Percentiles rank a stretch among this genome's conserved stretches.
These are phyloP conservation scores for Dolichotis patagonum DNA, from an alignment of 2,113 vertebrate species.

Conservation along the genomic window DNA sequence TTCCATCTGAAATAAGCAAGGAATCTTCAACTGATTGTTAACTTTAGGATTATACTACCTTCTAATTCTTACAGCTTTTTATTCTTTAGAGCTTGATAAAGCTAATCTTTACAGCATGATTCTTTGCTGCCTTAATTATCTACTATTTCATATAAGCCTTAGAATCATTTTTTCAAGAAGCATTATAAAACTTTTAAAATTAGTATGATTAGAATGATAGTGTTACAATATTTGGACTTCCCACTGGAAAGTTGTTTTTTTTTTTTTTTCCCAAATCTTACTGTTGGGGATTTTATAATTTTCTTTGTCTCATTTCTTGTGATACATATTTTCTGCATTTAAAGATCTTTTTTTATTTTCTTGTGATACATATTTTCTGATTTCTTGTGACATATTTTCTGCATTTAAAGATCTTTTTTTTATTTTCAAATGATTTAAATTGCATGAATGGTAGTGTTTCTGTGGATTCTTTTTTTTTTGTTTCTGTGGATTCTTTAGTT, in stretches of 20 bases:
- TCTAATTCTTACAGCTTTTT: neutral
- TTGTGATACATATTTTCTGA: constrained; percentile 1
- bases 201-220: neutral
- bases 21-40: neutral
- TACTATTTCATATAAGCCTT: neutral
- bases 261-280: neutral
- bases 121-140: neutral
- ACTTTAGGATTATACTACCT: neutral
- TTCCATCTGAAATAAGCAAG: neutral
- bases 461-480: neutral
- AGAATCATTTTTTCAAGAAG: constrained; percentile 7
- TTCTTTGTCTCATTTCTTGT: constrained; percentile 10
- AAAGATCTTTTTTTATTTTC: neutral
- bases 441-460: neutral
- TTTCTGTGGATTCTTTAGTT: too few relatives aligned
- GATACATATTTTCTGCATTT: constrained; percentile 31
- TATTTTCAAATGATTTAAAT: neutral
- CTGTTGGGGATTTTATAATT: constrained; percentile 18
- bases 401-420: neutral
- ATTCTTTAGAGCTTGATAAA: neutral
- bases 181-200: neutral
- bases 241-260: neutral
- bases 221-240: neutral
- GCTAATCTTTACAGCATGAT: neutral
- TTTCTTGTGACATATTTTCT: constrained; percentile 35